Percentiles rank a stretch among this genome's conserved stretches.
Conservation (phyloP, 2,888 invertebrate genomes). For the Microplitis manilae region DNA sequence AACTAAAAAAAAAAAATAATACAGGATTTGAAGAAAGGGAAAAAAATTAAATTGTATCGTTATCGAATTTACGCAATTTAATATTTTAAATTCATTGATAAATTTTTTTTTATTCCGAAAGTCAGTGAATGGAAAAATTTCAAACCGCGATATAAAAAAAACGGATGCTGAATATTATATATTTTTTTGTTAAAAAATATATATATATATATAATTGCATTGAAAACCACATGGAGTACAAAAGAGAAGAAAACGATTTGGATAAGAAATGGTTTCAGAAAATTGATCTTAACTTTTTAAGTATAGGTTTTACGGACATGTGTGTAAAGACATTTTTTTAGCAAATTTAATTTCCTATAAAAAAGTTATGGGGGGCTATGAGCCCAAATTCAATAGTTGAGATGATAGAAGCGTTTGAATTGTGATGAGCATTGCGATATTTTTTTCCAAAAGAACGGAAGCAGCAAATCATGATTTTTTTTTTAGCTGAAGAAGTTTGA, state of each 20-base stretch:
- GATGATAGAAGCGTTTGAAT: neutral
- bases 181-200: neutral
- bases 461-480: constrained; percentile 22
- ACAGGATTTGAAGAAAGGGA: too few relatives aligned
- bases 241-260: constrained; percentile 6
- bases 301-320: too few relatives aligned
- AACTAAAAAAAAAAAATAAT: constrained; percentile 2
- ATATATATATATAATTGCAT: neutral
- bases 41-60: neutral
- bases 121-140: neutral
- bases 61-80: constrained; percentile 7
- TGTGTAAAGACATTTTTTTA: neutral
- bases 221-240: neutral
- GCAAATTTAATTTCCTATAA: neutral
- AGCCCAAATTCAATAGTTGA: too few relatives aligned
- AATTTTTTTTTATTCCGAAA: neutral
- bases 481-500: constrained; percentile 27
- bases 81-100: constrained; percentile 10
- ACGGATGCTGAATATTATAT: constrained; percentile 29
- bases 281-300: neutral
- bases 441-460: constrained; percentile 43
- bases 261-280: constrained; percentile 16
- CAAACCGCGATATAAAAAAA: constrained; percentile 36
- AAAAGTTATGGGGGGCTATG: too few relatives aligned
- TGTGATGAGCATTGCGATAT: neutral